These are phyloP conservation scores for Ophion slaviceki DNA, from an alignment of 2,888 invertebrate species.

Conservation along the genomic window DNA sequence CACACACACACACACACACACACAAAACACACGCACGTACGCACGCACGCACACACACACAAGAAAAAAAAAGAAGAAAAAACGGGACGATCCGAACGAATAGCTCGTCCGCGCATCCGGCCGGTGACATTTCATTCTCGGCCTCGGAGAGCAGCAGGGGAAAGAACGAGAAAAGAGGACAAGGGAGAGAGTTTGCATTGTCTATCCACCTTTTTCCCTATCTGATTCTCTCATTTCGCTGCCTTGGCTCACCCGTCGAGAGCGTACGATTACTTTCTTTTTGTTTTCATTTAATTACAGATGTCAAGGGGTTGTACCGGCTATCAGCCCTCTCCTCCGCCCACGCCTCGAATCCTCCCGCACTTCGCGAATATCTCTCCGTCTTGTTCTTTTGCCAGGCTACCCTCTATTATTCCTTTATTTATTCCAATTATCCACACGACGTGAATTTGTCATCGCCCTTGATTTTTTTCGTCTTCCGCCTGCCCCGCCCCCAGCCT, in stretches of 20 bases:
- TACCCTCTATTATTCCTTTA: conserved; percentile 82
- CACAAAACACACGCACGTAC: too few relatives aligned
- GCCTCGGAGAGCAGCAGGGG: conserved; percentile 61
- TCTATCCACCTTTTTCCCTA: conserved; percentile 78
- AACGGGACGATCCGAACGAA: conserved; percentile 76
- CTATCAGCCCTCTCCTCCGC: conserved; percentile 67
- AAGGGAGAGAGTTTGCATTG: conserved; percentile 75
- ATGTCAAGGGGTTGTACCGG: conserved; percentile 82
- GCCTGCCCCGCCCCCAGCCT: background rate
- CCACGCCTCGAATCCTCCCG: conserved; percentile 43
- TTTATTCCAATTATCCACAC: conserved; percentile 83
- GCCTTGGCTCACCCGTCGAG: conserved; percentile 79
- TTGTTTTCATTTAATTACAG: conserved; percentile 84
- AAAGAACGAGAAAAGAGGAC: conserved; percentile 46
- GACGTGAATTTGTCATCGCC: conserved; percentile 83
- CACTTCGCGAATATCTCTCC: conserved; percentile 58
- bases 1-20: too few relatives aligned
- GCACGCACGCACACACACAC: too few relatives aligned
- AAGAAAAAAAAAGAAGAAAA: conserved; percentile 54
- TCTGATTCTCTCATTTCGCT: conserved; percentile 82
- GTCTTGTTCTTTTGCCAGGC: conserved; percentile 70
- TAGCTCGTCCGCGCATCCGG: conserved; percentile 76
- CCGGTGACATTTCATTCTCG: conserved; percentile 82
- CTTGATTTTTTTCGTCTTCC: conserved; percentile 75
- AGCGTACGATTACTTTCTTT: conserved; percentile 83